Base-by-base conservation (phyloP, 92 coral and sea anemone genomes). In the Porites divaricata region DNA sequence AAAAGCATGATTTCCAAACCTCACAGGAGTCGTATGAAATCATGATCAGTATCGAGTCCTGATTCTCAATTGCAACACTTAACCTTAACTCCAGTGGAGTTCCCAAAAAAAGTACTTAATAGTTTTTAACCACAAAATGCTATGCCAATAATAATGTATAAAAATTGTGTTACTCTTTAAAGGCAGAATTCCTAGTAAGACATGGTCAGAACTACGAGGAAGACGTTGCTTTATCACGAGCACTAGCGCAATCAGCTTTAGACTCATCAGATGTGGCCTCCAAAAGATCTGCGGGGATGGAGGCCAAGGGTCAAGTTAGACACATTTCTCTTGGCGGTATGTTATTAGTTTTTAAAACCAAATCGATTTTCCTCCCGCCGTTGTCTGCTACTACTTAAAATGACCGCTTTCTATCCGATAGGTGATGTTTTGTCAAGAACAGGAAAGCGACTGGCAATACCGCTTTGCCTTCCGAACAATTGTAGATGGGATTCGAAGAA, bases 381-480 rank as follows among this genome's bases (percentile, higher is more conserved):
- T 35, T 35, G 5, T 35, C 45, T 4, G 45, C 45, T 35, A 35
- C 2, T 54, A 11, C 59, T 2, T 54, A 54, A 11, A 54, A 54
- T 54, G 12, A 6, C 59, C 12, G 59, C 45, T 19, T 61, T 19
- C 65, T 16, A 8, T 66, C 24, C 45, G 6, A 23, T 11, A 66
- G 70, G 17, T 1, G 24, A 13, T 45, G 26, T 22, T 15, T 15
- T 19, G 15, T 15, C 59, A 54, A 35, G 24, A 25, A 66, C 70
- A 24, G 70, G 70, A 9, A 7, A 16, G 4, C 23, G 15, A 66
- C 12, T 23, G 10, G 89, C 94, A 4, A 64, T 88, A 49, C 94
- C 94, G 20, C 81, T 91, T 14, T 83, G 88, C 45, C 73, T 91
- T 20, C 94, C 94, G 8, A 87, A 91, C 85, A 85, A 91, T 58